Evolutionary conservation across 2,797 vertebrate genomes (phyloP).

Genomic region (Anguilla megastoma): DNA sequence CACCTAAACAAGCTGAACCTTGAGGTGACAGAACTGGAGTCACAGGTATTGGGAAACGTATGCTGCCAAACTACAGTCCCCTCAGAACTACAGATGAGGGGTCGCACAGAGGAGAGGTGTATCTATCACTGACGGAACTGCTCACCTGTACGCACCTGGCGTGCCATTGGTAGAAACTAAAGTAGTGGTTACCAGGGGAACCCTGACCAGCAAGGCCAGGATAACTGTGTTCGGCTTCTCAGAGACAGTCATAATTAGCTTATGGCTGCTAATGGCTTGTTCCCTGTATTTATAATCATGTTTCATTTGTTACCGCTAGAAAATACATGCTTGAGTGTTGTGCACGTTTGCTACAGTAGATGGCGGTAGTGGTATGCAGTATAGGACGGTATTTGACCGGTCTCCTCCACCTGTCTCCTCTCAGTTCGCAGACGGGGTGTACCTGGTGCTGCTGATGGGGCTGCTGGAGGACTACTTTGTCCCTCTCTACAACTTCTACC

Average conservation of each 20-base stretch:
- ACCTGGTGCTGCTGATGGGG: conserved; percentile 94
- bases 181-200: too few species aligned
- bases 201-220: neutral
- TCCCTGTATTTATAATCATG: neutral
- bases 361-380: neutral
- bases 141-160: neutral
- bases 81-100: neutral
- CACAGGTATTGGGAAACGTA: conserved; percentile 75
- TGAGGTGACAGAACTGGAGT: conserved; percentile 93
- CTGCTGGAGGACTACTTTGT: conserved; percentile 94
- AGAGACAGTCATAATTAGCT: neutral
- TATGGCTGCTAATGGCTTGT: neutral
- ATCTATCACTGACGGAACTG: too few species aligned
- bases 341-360: neutral
- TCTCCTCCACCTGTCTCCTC: conserved; percentile 36
- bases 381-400: neutral
- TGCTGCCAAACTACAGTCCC: neutral
- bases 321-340: neutral
- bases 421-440: conserved; percentile 97
- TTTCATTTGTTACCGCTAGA: neutral
- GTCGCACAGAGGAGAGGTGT: neutral
- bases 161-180: neutral
- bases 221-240: neutral
- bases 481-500: conserved; percentile 91
- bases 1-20: conserved; percentile 97